Base-by-base conservation (phyloP, 2,113 vertebrate genomes). In the Microtus pennsylvanicus region DNA sequence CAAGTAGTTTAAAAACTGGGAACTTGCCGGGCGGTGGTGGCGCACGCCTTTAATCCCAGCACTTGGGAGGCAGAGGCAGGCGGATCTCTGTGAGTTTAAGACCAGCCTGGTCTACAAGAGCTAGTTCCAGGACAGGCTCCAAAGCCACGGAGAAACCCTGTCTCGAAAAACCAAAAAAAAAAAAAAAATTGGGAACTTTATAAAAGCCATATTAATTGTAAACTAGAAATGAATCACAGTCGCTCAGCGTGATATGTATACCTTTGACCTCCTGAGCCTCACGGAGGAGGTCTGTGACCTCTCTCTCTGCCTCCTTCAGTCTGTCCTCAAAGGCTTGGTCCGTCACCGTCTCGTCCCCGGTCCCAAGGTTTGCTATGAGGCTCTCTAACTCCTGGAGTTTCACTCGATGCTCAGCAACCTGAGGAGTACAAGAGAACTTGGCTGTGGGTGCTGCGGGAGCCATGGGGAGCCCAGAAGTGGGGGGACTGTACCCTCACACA, bases 221-320 rank as follows among this genome's bases (percentile, higher is more conserved):
- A 86, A 63, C 28, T 65, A 80, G 52, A n/a, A 86, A 35, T 3
- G 10, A 93, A 70, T 38, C 35, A 26, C 0, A 65, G 38, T 47
- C 19, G 85, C 8, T 0, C 81, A 38, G 13, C 7, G 26, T 30
- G 7, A 4, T 33, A 69, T n/a, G 26, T 58, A 42, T 97, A 99
- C 99, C 99, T 99, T 99, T 99, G 98, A 99, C 99, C 85, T 97
- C 98, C 91, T 99, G 99, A 6, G 99, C 99, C 98, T 99, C 99
- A 3, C 98, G 98, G 4, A 99, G 98, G 82, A 99, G 98, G 74
- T 99, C 99, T 76, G 63, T 98, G 69, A 99, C 99, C 42, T 99
- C 99, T 83, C 98, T 98, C 96, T 99, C 99, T 0, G 99, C 99
- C 96, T 99, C 99, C 97, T 99, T 99, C 55, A 99, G 98, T 19